These are phyloP conservation scores for Aleiodes sp. DNA, from an alignment of 1,140 invertebrate species.

Conservation along the genomic window DNA sequence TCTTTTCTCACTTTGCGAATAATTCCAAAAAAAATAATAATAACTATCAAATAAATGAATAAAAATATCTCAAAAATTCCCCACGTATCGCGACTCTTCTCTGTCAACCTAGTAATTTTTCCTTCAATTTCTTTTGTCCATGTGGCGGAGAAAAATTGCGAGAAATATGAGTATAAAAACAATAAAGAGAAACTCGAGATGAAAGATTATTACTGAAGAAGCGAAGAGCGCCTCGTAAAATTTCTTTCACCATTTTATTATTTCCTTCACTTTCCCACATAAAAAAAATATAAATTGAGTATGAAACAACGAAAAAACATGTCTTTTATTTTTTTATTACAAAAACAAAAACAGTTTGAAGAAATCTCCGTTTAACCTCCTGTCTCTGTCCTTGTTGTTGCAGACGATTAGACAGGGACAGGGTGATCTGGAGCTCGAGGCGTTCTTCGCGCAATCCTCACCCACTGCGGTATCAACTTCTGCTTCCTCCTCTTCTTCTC, in stretches of 20 bases:
- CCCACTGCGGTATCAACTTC: constrained; percentile 41
- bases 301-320: neutral
- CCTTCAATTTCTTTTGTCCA: too few relatives aligned
- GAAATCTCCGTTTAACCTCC: constrained; percentile 31
- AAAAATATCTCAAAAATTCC: too few relatives aligned
- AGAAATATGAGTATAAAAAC: neutral
- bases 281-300: neutral
- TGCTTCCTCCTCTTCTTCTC: constrained; percentile 38
- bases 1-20: too few relatives aligned
- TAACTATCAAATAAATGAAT: too few relatives aligned
- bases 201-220: neutral
- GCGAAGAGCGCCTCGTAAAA: neutral
- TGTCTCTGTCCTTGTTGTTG: constrained; percentile 66
- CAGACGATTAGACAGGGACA: constrained; percentile 66
- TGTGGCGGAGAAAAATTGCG: neutral
- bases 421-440: constrained; percentile 46
- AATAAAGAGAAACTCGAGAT: neutral
- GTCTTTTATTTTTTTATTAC: too few relatives aligned
- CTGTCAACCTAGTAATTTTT: too few relatives aligned
- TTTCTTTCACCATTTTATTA: neutral
- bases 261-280: too few relatives aligned
- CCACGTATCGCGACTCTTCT: too few relatives aligned
- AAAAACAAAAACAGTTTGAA: constrained; percentile 4
- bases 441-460: constrained; percentile 35
- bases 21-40: too few relatives aligned